Evolutionary conservation across 2,113 vertebrate species (phyloP).

Genomic region (Neotoma lepida): DNA sequence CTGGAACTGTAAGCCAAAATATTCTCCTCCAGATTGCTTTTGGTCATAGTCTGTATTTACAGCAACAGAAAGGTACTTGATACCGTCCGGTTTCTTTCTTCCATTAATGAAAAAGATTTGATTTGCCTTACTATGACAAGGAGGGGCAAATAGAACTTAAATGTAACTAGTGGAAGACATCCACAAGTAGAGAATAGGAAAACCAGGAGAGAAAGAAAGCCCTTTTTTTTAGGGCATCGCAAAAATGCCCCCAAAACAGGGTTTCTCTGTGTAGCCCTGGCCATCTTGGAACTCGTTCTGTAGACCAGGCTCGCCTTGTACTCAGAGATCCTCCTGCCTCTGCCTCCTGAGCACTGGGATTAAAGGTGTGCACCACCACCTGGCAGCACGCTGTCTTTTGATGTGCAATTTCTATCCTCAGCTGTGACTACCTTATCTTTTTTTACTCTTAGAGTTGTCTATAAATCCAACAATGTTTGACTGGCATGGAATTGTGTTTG

Average conservation of each 20-base stretch:
- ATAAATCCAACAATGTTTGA: not conserved
- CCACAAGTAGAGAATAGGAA: not conserved
- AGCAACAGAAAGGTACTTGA: not conserved
- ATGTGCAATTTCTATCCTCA: not conserved
- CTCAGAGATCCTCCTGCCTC: not conserved
- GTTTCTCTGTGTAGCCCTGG: not conserved
- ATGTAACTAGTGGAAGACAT: not conserved
- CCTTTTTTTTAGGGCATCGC: no score
- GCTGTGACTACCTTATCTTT: not conserved
- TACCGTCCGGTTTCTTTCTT: not conserved
- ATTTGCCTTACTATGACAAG: constrained; percentile 22
- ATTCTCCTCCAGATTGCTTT: not conserved
- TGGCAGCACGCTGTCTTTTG: not conserved
- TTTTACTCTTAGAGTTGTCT: not conserved
- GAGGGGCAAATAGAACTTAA: not conserved
- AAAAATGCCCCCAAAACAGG: no score
- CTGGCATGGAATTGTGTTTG: not conserved
- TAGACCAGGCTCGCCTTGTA: not conserved
- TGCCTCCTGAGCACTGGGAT: not conserved
- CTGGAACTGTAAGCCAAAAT: not conserved
- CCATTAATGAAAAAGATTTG: not conserved
- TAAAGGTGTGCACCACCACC: not conserved
- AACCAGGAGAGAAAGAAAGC: not conserved
- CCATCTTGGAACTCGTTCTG: not conserved
- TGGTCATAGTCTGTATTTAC: not conserved